Evolutionary conservation across 1,140 invertebrate genomes (phyloP), one percentile per base, ranked within the genome.

Genomic region (Aethina tumida): DNA sequence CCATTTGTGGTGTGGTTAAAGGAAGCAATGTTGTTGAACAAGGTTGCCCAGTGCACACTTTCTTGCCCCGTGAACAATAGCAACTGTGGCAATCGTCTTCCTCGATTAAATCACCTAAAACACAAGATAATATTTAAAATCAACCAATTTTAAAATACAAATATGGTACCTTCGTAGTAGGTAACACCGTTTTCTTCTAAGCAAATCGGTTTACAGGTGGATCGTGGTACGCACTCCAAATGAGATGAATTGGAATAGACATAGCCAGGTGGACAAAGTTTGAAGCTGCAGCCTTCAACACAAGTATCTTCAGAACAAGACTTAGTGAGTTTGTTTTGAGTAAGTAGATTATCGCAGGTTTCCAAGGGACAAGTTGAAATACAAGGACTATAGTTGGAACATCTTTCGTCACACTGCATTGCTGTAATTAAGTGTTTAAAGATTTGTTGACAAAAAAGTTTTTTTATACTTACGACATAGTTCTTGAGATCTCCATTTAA

Each of bases 341-440:
- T 68, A 13, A 78, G 63, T n/a, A 77, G 65, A 53, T 87, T 88
- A 39, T 90, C 82, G 53, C 89, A 93, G 0, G 84, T 92, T 58
- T 83, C 76, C 2, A 71, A 64, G 1, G 86, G 84, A 56, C 89
- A 93, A 1, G 83, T 71, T 0, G 81, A 74, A 4, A 90, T 71
- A 50, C 88, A 92, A 2, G 85, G 73, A 32, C 75, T 81, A 60
- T 92, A 93, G 5, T 70, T 71, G 2, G 79, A 72, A 49, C 84
- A 88, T 12, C 69, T 67, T 45, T 79, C 75, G 56, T 89, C 83
- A 56, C 89, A 93, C 60, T 93, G 86, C 59, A 93, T 82, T 1
- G 87, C 84, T 88, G 59, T 22, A 38, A 14, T 9, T 26, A 7
- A 28, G 6, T 36, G 15, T 12, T 30, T 10, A 12, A 12, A 9